Evolutionary conservation across 2,888 invertebrate genomes (phyloP), one percentile per base, ranked within the genome.

Genomic region (Drosophila melanosoma): DNA sequence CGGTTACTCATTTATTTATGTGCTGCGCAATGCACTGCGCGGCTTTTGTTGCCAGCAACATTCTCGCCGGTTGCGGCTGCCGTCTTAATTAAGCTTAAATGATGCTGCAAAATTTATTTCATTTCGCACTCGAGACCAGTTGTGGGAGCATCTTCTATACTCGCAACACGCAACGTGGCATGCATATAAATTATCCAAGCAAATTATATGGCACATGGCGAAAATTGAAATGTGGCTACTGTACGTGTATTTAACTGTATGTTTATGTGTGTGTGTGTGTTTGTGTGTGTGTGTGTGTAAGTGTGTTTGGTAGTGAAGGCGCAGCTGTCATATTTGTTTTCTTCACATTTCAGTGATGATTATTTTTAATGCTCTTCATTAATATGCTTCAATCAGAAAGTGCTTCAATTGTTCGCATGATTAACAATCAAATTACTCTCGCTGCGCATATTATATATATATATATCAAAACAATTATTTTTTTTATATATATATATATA

Each of bases 11-110:
- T 83, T 89, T 87, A 89, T 87, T 87, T 81, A 87, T 87, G 75
- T 85, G 82, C 69, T 69, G 69, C 56, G 78, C 66, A 74, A 78
- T 84, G 87, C 83, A 87, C 64, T 74, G 79, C 71, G 79, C 74
- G 72, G 85, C 79, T 72, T 77, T 79, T 79, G 80, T 79, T 77
- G 77, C 56, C 62, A 58, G 53, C 67, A 60, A 63, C 57, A 59
- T 71, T 65, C 40, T 51, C 66, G 80, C 75, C 72, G 77, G 64
- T 74, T 85, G 86, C 69, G 86, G 84, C 72, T 79, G 83, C 77
- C 81, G 80, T 88, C 89, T 91, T 90, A 90, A 90, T 90, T 90
- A 91, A 91, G 90, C 87, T 81, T 88, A 91, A 90, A 90, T 90
- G 90, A 90, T 81, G 86, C 82, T 89, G 89, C 90, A 90, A 89